Evolutionary conservation across 2,113 vertebrate genomes (phyloP).

Genomic region (Baryphthengus martii): DNA sequence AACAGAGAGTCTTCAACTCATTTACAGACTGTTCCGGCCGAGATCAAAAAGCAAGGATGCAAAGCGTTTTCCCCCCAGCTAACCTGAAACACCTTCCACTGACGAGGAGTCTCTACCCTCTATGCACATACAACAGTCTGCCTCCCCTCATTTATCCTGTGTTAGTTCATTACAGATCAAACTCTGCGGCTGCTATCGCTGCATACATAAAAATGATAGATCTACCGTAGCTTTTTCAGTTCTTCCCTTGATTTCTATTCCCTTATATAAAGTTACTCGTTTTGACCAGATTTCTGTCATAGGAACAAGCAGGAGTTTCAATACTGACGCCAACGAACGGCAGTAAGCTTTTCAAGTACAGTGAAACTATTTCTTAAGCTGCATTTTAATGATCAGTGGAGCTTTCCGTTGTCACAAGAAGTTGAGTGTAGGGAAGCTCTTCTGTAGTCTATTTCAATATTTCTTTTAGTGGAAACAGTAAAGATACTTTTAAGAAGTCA

Average conservation of each 20-base stretch:
- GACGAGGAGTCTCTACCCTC: accelerated
- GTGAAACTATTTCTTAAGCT: not conserved
- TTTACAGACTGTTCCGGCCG: no score
- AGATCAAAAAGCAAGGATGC: not conserved
- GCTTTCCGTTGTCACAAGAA: not conserved
- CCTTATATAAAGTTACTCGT: not conserved
- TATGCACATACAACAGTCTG: not conserved
- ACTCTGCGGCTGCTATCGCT: not conserved
- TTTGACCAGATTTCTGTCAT: not conserved
- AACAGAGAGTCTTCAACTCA: not conserved
- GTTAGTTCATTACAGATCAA: not conserved
- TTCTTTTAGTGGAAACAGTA: not conserved
- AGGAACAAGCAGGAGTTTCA: not conserved
- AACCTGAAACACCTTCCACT: no score
- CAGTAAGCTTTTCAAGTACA: not conserved
- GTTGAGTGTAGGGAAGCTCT: not conserved
- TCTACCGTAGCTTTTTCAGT: not conserved
- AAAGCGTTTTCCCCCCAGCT: not conserved
- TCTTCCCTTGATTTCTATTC: not conserved
- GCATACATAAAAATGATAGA: not conserved
- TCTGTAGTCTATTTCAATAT: not conserved
- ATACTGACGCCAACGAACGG: not conserved
- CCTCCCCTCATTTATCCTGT: no score
- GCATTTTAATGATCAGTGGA: not conserved
- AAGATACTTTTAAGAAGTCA: not conserved